Percentiles rank a stretch among this genome's conserved stretches.
phyloP scores from a whole-genome alignment of 2,888 invertebrate species.

The Drosophila tanythrix region DNA sequence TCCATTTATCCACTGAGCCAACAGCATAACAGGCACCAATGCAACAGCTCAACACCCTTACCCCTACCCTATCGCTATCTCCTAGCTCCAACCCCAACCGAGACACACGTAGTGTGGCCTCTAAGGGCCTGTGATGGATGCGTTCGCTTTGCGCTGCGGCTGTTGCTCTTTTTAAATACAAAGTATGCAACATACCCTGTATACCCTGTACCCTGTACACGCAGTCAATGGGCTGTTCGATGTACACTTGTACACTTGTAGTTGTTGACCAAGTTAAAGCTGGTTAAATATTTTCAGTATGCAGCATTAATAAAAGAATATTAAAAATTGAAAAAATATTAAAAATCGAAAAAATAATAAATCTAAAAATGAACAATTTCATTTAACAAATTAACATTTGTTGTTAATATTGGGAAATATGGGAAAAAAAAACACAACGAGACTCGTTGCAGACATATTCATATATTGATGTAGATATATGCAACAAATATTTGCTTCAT shows the following conservation, averaged over 20 bases:
- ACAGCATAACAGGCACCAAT: slow-evolving; percentile 52
- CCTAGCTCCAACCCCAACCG: not conserved
- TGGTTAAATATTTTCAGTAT: not conserved
- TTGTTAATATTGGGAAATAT: too few relatives aligned
- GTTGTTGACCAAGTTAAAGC: not conserved
- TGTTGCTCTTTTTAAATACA: slow-evolving; percentile 53
- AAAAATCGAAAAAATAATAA: not conserved
- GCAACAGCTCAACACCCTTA: slow-evolving; percentile 51
- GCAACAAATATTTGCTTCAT: not conserved
- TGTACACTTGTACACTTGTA: not conserved
- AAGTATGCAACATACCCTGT: slow-evolving; percentile 25
- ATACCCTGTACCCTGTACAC: too few relatives aligned
- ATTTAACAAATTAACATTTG: not conserved
- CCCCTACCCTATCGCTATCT: not conserved
- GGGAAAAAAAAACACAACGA: too few relatives aligned
- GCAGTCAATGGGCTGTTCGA: not conserved
- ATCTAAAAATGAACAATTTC: not conserved
- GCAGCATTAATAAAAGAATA: not conserved
- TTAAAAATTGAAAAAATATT: not conserved
- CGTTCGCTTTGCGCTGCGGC: slow-evolving; percentile 52
- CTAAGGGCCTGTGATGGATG: slow-evolving; percentile 58
- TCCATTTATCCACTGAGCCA: slow-evolving; percentile 75
- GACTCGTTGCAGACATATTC: not conserved
- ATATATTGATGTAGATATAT: not conserved
- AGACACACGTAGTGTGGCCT: slow-evolving; percentile 37